Evolutionary conservation across 2,113 vertebrate species (phyloP).

Genomic region (Prunella fulvescens): DNA sequence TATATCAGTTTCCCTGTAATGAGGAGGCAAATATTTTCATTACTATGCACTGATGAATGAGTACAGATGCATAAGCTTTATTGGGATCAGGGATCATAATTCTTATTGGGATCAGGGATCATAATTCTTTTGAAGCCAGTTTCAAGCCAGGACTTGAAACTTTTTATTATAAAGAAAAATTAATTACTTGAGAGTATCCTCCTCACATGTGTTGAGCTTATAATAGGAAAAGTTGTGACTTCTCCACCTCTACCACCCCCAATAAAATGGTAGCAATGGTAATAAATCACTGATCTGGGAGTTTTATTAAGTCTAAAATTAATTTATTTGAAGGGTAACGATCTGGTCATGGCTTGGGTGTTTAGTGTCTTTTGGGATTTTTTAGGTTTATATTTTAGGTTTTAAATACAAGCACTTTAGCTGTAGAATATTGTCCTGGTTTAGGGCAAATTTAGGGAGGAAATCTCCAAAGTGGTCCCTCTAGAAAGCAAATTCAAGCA

Average conservation of each 20-base stretch:
- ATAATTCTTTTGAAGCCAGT: background rate
- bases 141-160: background rate
- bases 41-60: background rate
- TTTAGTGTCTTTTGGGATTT: background rate
- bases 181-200: background rate
- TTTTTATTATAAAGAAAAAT: background rate
- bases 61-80: background rate
- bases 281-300: background rate
- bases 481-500: background rate
- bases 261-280: background rate
- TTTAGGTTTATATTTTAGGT: background rate
- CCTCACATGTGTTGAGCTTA: background rate
- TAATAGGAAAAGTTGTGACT: background rate
- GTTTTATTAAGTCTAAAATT: background rate
- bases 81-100: background rate
- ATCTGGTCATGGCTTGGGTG: background rate
- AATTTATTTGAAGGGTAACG: background rate
- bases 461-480: background rate
- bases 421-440: background rate
- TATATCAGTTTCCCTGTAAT: background rate
- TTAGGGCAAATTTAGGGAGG: background rate
- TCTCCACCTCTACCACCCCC: background rate
- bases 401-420: background rate
- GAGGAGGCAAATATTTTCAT: background rate
- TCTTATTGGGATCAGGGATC: background rate